Evolutionary conservation across 2,797 vertebrate genomes (phyloP).

Genomic region (Myiotriccus ornatus): DNA sequence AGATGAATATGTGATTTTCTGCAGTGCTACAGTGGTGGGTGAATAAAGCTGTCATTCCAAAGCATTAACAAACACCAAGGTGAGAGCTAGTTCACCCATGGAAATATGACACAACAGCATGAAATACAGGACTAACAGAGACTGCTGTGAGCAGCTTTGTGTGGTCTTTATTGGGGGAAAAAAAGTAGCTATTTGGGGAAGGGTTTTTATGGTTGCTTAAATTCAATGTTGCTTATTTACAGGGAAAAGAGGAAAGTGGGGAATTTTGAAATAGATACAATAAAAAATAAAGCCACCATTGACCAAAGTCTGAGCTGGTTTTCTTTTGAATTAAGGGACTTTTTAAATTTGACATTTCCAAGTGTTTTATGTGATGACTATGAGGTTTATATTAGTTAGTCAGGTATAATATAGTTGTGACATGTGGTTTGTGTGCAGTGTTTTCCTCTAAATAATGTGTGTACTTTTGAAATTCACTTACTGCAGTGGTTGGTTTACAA

Average conservation of each 20-base stretch:
- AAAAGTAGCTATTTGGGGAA: neutral
- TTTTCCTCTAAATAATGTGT: neutral
- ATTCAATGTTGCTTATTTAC: neutral
- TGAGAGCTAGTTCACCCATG: neutral
- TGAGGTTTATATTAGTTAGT: neutral
- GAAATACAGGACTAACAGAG: neutral
- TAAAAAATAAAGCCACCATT: neutral
- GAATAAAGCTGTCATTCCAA: constrained; percentile 5
- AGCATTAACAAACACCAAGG: neutral
- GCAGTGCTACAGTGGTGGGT: neutral
- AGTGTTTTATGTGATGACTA: neutral
- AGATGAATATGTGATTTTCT: neutral
- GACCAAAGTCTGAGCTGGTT: neutral
- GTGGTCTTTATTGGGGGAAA: neutral
- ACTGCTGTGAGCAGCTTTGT: neutral
- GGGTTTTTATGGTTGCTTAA: neutral
- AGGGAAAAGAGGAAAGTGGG: neutral
- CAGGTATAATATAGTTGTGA: neutral
- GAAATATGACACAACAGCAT: neutral
- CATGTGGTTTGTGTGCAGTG: neutral
- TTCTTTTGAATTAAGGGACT: neutral
- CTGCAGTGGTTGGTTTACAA: rapidly evolving
- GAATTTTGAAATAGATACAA: neutral
- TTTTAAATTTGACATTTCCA: neutral
- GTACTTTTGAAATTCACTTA: neutral